These are phyloP conservation scores for Muntiacus reevesi DNA, from an alignment of 2,113 vertebrate species.

Conservation along the genomic window DNA sequence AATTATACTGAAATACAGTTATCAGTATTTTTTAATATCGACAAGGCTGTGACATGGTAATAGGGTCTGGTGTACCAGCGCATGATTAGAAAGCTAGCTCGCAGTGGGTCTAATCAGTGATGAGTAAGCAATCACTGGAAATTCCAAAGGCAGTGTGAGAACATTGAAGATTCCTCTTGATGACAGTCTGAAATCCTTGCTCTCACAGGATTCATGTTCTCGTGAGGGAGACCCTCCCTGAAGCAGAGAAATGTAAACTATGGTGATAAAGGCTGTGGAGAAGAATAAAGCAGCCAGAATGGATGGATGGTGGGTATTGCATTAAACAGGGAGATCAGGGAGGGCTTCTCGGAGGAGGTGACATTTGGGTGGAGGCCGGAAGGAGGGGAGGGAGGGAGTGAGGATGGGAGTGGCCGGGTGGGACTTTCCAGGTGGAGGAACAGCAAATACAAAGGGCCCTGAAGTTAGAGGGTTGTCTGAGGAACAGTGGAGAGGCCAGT, in stretches of 20 bases:
- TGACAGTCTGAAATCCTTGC: not conserved
- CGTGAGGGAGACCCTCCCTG: not conserved
- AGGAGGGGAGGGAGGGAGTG: not conserved
- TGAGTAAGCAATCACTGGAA: not conserved
- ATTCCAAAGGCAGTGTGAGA: accelerated
- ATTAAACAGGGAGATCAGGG: not conserved
- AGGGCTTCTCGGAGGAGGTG: not conserved
- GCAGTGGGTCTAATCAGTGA: accelerated
- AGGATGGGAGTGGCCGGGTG: not conserved
- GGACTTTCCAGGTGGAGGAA: not conserved
- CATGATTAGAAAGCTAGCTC: not conserved
- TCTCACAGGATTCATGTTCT: not conserved
- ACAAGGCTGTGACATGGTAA: not conserved
- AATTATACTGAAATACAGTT: not conserved
- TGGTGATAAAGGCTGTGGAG: not conserved
- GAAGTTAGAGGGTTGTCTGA: not conserved
- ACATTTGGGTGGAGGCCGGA: not conserved
- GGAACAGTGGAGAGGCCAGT: not conserved
- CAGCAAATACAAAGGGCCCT: not conserved
- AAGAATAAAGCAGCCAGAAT: not conserved
- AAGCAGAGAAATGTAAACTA: not conserved
- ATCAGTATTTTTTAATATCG: too few relatives aligned
- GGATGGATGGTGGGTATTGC: not conserved
- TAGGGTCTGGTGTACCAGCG: not conserved
- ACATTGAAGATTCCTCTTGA: not conserved